phyloP scores from a whole-genome alignment of 2,888 invertebrate genomes.

The Euspilapteryx auroguttella region DNA sequence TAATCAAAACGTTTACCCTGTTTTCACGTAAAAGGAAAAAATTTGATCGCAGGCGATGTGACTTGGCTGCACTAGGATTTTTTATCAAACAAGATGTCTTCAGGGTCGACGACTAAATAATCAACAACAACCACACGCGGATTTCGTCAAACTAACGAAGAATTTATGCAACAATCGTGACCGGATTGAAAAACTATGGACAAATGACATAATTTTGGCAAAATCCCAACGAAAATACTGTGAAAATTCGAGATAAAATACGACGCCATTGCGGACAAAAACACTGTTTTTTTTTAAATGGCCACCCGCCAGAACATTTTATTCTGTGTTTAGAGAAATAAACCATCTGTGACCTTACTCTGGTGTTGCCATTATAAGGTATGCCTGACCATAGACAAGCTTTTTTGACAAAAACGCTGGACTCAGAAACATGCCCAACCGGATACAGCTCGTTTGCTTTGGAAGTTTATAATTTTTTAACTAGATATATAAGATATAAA shows the following conservation, averaged over 20 bases:
- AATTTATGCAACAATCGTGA: conserved; percentile 50
- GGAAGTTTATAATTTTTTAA: no score
- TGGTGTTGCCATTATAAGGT: no score
- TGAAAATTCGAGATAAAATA: conserved; percentile 53
- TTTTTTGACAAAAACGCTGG: no score
- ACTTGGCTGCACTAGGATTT: conserved; percentile 28
- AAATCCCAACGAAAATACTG: conserved; percentile 46
- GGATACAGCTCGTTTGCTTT: no score
- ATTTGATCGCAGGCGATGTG: conserved; percentile 25
- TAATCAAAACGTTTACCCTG: conserved; percentile 36
- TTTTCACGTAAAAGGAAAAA: conserved; percentile 44
- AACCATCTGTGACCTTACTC: no score
- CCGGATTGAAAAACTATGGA: conserved; percentile 41
- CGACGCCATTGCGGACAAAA: conserved; percentile 55
- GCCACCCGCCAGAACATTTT: no score
- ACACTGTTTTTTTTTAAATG: background rate
- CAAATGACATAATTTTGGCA: conserved; percentile 57
- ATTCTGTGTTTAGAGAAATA: no score
- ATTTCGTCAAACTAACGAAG: conserved; percentile 54
- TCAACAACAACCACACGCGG: conserved; percentile 37
- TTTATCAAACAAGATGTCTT: conserved; percentile 60
- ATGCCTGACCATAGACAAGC: no score
- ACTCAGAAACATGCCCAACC: no score
- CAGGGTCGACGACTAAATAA: conserved; percentile 46
- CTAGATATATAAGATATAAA: no score